phyloP scores from a whole-genome alignment of 2,113 vertebrate species.

The Gavialis gangeticus region DNA sequence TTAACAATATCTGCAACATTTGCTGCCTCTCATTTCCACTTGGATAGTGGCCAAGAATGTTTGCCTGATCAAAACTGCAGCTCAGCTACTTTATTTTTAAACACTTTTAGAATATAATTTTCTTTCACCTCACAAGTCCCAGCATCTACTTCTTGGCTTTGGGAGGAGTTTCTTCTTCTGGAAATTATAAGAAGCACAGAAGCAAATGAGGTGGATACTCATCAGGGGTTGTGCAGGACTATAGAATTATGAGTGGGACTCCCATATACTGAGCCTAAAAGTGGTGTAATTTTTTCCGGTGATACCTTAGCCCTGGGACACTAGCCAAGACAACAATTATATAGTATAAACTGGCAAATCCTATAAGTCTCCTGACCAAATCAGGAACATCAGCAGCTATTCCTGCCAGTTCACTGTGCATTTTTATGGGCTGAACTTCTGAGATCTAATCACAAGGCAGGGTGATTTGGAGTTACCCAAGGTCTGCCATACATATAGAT shows the following conservation, averaged over 20 bases:
- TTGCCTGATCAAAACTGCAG: neutral
- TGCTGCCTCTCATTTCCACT: neutral
- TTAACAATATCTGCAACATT: neutral
- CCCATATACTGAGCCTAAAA: neutral
- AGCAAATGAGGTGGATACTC: neutral
- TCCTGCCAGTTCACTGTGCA: neutral
- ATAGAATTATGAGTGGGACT: neutral
- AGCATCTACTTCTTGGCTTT: neutral
- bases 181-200: neutral
- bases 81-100: neutral
- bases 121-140: neutral
- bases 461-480: rapidly evolving
- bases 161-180: neutral
- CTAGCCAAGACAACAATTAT: conserved; percentile 57
- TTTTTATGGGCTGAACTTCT: neutral
- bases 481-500: neutral
- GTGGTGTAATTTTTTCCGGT: neutral
- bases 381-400: neutral
- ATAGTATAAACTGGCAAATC: conserved; percentile 30
- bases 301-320: conserved; percentile 31
- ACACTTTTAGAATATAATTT: neutral
- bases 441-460: neutral
- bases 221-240: neutral
- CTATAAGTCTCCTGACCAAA: conserved; percentile 16
- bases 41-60: neutral